phyloP scores from a whole-genome alignment of 2,797 vertebrate genomes.

The Tragopan temminckii region DNA sequence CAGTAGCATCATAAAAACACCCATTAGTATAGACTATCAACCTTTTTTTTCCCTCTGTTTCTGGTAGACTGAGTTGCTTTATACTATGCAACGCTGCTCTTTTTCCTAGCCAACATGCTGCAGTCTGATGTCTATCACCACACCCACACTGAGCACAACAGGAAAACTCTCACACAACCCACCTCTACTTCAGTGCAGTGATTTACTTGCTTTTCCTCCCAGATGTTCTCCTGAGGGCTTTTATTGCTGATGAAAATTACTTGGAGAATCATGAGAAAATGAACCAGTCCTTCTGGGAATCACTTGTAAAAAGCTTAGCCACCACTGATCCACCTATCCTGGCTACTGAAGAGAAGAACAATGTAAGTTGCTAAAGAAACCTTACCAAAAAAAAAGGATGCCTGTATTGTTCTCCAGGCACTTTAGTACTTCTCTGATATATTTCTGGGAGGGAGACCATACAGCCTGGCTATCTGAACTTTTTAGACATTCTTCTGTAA shows the following conservation, averaged over 20 bases:
- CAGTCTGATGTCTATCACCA: not conserved
- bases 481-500: not conserved
- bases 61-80: not conserved
- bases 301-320: constrained; percentile 50
- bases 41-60: not conserved
- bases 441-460: not conserved
- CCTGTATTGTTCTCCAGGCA: not conserved
- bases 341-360: constrained; percentile 40
- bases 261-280: constrained; percentile 37
- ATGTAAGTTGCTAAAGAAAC: constrained; percentile 25
- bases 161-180: not conserved
- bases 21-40: not conserved
- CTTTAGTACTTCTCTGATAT: not conserved
- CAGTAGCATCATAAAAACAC: not conserved
- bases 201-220: not conserved
- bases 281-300: constrained; percentile 56
- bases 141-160: not conserved
- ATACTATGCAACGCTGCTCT: not conserved
- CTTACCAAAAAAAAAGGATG: too few relatives aligned
- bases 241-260: constrained; percentile 45
- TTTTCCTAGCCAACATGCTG: not conserved
- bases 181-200: not conserved
- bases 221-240: constrained; percentile 31
- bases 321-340: constrained; percentile 41
- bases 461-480: not conserved